Evolutionary conservation across 2,797 vertebrate genomes (phyloP), one percentile per base, ranked within the genome.

Genomic region (Borostomias antarcticus): DNA sequence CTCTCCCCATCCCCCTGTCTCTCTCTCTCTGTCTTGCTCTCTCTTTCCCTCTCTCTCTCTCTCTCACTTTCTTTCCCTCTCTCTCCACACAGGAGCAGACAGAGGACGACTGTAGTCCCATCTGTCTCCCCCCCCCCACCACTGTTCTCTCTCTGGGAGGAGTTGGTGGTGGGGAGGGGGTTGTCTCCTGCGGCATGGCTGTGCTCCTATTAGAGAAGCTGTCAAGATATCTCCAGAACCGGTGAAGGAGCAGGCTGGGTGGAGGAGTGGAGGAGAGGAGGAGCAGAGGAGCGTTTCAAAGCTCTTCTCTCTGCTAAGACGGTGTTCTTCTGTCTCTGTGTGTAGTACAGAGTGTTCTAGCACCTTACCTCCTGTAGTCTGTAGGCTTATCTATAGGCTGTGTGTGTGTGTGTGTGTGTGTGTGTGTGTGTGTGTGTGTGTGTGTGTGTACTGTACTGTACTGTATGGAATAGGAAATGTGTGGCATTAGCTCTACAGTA

Each of bases 181-280:
- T 57, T 13, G 48, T 11, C 65, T 62, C 65, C 82, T 58, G 53
- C 56, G 75, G 70, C 76, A 72, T 66, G 45, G 64, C 50, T 30
- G 62, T 74, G 75, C 64, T 73, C 53, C 70, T 72, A 80, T 81
- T 82, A 85, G 76, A 64, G 56, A 64, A 68, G 72, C 81, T 89
- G 82, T 89, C 82, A 88, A 75, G 79, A 52, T 57, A 67, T 73
- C 72, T 68, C 43, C 52, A 70, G 60, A 77, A 66, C 66, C 75
- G 76, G 70, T 76, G 68, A 68, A 66, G 68, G 73, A 79, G 71
- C 69, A 70, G 13, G 15, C 78, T 19, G 7, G 47, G 8, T n/a
- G n/a, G 47, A 21, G n/a, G 47, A 33, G 11, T 32, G 21, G 56
- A 35, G 33, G 28, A 33, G 30, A 32, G 5, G n/a, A 33, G 43